Conservation (phyloP, 2,888 invertebrate species). For the Orgyia antiqua region DNA sequence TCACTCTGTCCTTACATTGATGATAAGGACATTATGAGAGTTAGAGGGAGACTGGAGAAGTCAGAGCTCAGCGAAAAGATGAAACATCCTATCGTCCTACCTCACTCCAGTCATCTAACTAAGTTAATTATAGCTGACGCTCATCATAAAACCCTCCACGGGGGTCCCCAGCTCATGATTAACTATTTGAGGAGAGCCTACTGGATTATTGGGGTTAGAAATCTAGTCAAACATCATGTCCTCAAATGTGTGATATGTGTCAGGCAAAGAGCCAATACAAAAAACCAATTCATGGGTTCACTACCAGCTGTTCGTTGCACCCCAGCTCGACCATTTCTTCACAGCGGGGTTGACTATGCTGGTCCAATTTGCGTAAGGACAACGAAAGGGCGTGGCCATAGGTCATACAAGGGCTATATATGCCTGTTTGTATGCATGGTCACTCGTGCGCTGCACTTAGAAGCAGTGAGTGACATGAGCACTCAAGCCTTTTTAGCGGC, state of each 20-base stretch:
- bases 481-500: not conserved
- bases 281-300: too few relatives aligned
- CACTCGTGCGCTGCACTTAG: constrained; percentile 1
- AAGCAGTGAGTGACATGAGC: not conserved
- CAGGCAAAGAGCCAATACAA: not conserved
- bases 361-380: too few relatives aligned
- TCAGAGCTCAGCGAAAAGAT: not conserved
- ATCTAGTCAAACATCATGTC: not conserved
- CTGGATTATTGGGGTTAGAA: constrained; percentile 2
- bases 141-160: too few relatives aligned
- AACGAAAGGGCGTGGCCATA: too few relatives aligned
- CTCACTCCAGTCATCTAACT: not conserved
- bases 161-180: constrained; percentile 1
- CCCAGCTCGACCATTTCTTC: too few relatives aligned
- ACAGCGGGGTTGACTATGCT: too few relatives aligned
- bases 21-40: not conserved
- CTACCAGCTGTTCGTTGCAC: too few relatives aligned
- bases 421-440: too few relatives aligned
- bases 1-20: constrained; percentile 1
- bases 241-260: constrained; percentile 2
- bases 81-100: constrained; percentile 2
- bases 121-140: too few relatives aligned
- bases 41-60: constrained; percentile 2
- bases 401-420: too few relatives aligned
- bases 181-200: constrained; percentile 1